Evolutionary conservation across 2,888 invertebrate species (phyloP), one percentile per base, ranked within the genome.

Genomic region (Leucophenga maculata): DNA sequence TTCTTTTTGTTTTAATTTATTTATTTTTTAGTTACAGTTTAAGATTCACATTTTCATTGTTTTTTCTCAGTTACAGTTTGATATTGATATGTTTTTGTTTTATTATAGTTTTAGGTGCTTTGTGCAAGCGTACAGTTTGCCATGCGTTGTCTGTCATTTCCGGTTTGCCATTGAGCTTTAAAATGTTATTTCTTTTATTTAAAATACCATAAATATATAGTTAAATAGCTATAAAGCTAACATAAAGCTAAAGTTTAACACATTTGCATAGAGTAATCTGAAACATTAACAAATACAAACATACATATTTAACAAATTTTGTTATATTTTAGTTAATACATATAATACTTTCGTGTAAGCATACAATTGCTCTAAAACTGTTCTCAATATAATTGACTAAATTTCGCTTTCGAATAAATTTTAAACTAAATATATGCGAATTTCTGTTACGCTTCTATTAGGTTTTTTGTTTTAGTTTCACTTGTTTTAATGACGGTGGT

Each of bases 321-420:
- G 6, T 26, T 22, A 50, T 14, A n/a, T n/a, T n/a, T n/a, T n/a
- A n/a, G n/a, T n/a, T n/a, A n/a, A n/a, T n/a, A n/a, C n/a, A n/a
- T n/a, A n/a, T 26, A 22, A 26, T 2, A 65, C 16, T 26, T 46
- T 20, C 18, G 22, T n/a, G n/a, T 50, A 39, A 77, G 72, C 83
- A 74, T 79, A 83, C 83, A 83, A 78, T 75, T 77, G 77, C 82
- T 82, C 82, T 81, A 83, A 81, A 83, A 83, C 80, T 78, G 80
- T 81, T 26, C 9, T 20, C 6, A 20, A 39, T 48, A 48, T 81
- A 81, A 81, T 81, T 81, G 80, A 81, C 80, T 73, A 79, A 26
- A 26, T 26, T 26, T 11, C 48, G 14, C 48, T n/a, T n/a, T n/a
- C n/a, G n/a, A n/a, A n/a, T 48, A 48, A 48, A 13, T n/a, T 48